Conservation (phyloP, 2,888 invertebrate genomes). For the Panopea generosa region DNA sequence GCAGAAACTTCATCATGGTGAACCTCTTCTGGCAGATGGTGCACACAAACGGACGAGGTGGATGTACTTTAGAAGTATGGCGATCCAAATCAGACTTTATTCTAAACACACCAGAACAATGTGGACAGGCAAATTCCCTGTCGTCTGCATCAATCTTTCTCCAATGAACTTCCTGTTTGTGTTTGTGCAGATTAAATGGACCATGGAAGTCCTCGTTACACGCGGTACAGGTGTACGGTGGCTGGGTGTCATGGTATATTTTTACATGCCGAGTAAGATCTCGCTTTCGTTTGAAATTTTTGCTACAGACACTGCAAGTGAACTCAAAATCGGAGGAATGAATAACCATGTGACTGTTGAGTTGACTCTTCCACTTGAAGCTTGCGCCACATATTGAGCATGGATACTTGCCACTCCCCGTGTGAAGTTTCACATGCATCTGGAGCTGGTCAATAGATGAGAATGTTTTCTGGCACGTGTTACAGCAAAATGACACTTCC, state of each 20-base stretch:
- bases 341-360: slow-evolving; percentile 57
- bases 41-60: slow-evolving; percentile 50
- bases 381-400: slow-evolving; percentile 46
- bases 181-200: slow-evolving; percentile 45
- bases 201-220: slow-evolving; percentile 56
- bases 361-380: slow-evolving; percentile 59
- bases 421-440: slow-evolving; percentile 53
- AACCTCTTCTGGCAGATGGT: slow-evolving; percentile 44
- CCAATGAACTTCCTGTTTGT: slow-evolving; percentile 51
- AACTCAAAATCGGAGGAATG: slow-evolving; percentile 51
- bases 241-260: slow-evolving; percentile 58
- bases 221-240: slow-evolving; percentile 58
- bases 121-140: slow-evolving; percentile 31
- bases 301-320: slow-evolving; percentile 42
- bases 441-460: slow-evolving; percentile 53
- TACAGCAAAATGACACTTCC: slow-evolving; percentile 58
- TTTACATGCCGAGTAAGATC: slow-evolving; percentile 55
- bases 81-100: slow-evolving; percentile 35
- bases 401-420: slow-evolving; percentile 45
- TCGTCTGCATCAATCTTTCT: slow-evolving; percentile 14
- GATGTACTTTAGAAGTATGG: slow-evolving; percentile 54
- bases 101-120: slow-evolving; percentile 53
- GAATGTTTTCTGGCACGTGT: slow-evolving; percentile 58
- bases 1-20: slow-evolving; percentile 51
- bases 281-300: slow-evolving; percentile 56